Evolutionary conservation across 2,797 vertebrate species (phyloP), one percentile per base, ranked within the genome.

Genomic region (Macrochelys suwanniensis): DNA sequence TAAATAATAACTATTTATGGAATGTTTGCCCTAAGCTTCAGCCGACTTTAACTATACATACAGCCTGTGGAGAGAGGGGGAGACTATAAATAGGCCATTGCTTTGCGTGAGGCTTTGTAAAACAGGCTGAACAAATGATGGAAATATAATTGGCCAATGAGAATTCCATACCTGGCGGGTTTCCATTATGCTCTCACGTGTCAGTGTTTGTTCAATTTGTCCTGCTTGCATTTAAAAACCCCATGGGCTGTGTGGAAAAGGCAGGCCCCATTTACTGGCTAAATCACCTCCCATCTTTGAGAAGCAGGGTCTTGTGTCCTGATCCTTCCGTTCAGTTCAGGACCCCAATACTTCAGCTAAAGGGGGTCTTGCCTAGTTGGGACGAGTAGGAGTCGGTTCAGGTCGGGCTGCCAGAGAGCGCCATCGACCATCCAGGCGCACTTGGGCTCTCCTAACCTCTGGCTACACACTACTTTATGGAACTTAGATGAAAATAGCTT

Each of bases 1-100:
- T 85, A 93, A 89, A 93, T 84, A 82, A 68, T 28, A 23, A 82
- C 79, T 86, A 85, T 92, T 85, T 92, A 79, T 78, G 68, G 83
- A 81, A 89, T 82, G 54, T 57, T 87, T 85, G 87, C 91, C 87
- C 76, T 82, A 56, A 86, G 80, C 31, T 81, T 84, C 79, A 54
- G 82, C 68, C 53, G 33, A 82, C 61, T 93, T 89, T 82, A 89
- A 80, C 84, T 84, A 68, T 87, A 91, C 80, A 26, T 82, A 82
- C 37, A 82, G 65, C 77, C 65, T 82, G 80, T 82, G 68, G 83
- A 82, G 87, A 84, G 89, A 84, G 78, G 82, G 53, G 80, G 78
- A 47, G 8, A 11, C 68, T 85, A 77, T 85, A 85, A 93, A 89
- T 89, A 85, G 79, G 26, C 33, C 50, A 42, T 53, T 33, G 65